phyloP scores from a whole-genome alignment of 2,888 invertebrate genomes.

The Chironomus riparius region DNA sequence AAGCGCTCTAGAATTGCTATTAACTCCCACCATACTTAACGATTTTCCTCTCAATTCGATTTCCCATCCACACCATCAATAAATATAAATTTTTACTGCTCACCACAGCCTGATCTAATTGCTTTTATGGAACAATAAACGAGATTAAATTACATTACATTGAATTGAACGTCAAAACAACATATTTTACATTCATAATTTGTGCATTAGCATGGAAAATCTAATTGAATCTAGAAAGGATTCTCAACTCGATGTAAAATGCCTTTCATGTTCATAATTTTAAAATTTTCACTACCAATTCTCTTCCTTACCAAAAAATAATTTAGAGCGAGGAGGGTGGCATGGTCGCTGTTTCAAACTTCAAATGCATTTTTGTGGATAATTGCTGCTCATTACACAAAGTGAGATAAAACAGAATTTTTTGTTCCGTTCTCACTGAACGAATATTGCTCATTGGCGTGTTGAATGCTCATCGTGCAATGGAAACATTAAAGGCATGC shows the following conservation, averaged over 20 bases:
- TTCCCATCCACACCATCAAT: not conserved
- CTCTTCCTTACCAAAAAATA: not conserved
- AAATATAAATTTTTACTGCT: too few relatives aligned
- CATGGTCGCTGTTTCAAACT: not conserved
- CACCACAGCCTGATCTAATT: not conserved
- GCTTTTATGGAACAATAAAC: not conserved
- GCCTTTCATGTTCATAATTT: not conserved
- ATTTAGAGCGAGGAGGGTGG: not conserved
- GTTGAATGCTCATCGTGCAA: too few relatives aligned
- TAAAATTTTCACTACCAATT: not conserved
- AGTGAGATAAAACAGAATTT: not conserved
- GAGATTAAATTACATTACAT: not conserved
- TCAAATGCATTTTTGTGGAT: not conserved
- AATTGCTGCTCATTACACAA: conserved; percentile 2
- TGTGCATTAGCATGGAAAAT: not conserved
- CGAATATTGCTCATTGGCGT: not conserved
- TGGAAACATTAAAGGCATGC: not conserved
- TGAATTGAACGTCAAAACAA: conserved; percentile 1
- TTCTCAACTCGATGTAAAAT: not conserved
- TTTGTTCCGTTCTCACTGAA: not conserved
- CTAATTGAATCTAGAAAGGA: not conserved
- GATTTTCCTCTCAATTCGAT: not conserved
- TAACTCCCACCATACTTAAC: too few relatives aligned
- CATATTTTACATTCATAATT: not conserved
- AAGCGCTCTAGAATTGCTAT: too few relatives aligned